phyloP scores from a whole-genome alignment of 2,888 invertebrate species.

The Hesperia comma region DNA sequence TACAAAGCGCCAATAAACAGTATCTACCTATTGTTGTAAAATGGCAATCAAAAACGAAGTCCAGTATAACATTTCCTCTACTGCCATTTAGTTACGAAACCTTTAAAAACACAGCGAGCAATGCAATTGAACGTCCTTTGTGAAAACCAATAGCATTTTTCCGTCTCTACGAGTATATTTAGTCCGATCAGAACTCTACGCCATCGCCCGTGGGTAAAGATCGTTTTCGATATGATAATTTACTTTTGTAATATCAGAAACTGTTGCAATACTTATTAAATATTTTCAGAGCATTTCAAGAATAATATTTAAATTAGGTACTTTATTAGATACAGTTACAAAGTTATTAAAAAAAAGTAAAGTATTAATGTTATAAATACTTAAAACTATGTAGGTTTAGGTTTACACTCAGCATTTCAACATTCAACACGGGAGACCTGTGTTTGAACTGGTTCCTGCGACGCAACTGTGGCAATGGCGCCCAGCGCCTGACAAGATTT shows the following conservation, averaged over 20 bases:
- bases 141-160: slow-evolving; percentile 6
- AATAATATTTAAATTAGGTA: too few species aligned
- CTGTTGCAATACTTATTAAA: not conserved
- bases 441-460: too few species aligned
- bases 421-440: too few species aligned
- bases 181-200: not conserved
- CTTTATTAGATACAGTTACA: too few species aligned
- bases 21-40: not conserved
- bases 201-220: not conserved
- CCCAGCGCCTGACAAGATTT: too few species aligned
- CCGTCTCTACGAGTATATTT: slow-evolving; percentile 6
- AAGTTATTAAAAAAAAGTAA: too few species aligned
- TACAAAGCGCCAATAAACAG: too few species aligned
- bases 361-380: too few species aligned
- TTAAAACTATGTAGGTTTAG: too few species aligned
- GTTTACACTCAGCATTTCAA: too few species aligned
- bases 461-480: too few species aligned
- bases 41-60: not conserved
- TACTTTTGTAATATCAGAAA: not conserved
- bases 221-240: slow-evolving; percentile 2
- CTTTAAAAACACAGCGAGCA: slow-evolving; percentile 2
- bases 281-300: too few species aligned
- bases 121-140: slow-evolving; percentile 6
- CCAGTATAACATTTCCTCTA: not conserved
- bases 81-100: slow-evolving; percentile 15